These are phyloP conservation scores for Nannoperca obscura DNA, from an alignment of 2,797 vertebrate genomes.

Conservation along the genomic window DNA sequence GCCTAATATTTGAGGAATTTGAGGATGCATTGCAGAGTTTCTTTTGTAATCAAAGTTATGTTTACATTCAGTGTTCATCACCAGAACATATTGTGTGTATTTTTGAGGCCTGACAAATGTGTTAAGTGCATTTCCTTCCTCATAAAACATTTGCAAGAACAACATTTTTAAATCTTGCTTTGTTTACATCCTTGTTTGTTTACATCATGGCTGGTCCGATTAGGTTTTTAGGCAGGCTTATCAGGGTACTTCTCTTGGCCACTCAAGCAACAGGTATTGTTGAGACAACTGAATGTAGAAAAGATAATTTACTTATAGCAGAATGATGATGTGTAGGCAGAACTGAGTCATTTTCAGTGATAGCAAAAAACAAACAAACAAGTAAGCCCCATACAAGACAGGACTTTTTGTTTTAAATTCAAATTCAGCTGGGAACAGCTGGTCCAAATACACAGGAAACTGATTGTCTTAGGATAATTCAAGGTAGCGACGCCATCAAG, in stretches of 20 bases:
- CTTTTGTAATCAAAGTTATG: not conserved
- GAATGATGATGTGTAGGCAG: not conserved
- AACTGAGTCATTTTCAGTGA: slow-evolving; percentile 8
- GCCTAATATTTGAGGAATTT: not conserved
- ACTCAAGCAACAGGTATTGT: not conserved
- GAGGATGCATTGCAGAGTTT: not conserved
- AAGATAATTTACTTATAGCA: not conserved
- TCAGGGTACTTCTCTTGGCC: not conserved
- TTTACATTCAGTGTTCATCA: not conserved
- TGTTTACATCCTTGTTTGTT: not conserved
- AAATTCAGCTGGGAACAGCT: not conserved
- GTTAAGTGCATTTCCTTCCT: not conserved
- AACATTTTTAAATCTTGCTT: not conserved
- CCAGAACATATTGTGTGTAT: not conserved
- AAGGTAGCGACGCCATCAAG: slow-evolving; percentile 16
- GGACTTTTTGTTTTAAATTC: slow-evolving; percentile 5
- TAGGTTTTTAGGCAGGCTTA: not conserved
- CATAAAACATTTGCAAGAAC: not conserved
- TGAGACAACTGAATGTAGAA: not conserved
- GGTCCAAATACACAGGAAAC: slow-evolving; percentile 1
- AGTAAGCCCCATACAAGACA: too few species aligned
- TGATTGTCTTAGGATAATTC: slow-evolving; percentile 28
- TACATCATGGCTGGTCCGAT: not conserved
- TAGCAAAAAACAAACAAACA: not conserved
- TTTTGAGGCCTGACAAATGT: not conserved